phyloP scores from a whole-genome alignment of 2,888 invertebrate genomes.

The Lasioglossum vierecki region DNA sequence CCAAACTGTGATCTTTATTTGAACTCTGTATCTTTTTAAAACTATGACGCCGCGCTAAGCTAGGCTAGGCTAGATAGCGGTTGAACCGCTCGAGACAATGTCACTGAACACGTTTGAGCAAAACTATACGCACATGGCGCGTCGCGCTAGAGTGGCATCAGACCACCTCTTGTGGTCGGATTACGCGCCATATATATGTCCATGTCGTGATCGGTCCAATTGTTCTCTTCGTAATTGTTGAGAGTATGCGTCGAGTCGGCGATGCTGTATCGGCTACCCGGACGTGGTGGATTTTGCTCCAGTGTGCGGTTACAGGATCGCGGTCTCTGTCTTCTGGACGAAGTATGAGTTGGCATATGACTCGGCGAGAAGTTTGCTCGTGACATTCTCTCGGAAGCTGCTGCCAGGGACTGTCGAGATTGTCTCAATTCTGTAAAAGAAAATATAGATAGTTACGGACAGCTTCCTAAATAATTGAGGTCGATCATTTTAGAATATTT shows the following conservation, averaged over 20 bases:
- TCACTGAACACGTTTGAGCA: constrained; percentile 70
- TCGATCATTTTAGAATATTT: neutral
- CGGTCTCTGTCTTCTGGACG: constrained; percentile 89
- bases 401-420: constrained; percentile 93
- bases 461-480: neutral
- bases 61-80: constrained; percentile 10
- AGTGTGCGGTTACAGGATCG: constrained; percentile 91
- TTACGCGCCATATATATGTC: constrained; percentile 97
- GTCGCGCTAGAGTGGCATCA: constrained; percentile 89
- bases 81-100: constrained; percentile 19
- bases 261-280: constrained; percentile 91
- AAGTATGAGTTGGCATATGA: constrained; percentile 86
- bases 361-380: constrained; percentile 88
- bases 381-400: constrained; percentile 92
- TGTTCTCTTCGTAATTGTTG: constrained; percentile 94
- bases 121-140: constrained; percentile 29
- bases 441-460: neutral
- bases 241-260: constrained; percentile 93
- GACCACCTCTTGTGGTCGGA: constrained; percentile 93
- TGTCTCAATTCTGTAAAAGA: constrained; percentile 90
- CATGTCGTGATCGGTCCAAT: constrained; percentile 98
- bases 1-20: neutral
- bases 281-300: constrained; percentile 86
- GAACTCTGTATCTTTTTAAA: constrained; percentile 18
- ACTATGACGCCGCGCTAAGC: constrained; percentile 29